Base-by-base conservation (phyloP, 2,113 vertebrate genomes). In the Poecile atricapillus region DNA sequence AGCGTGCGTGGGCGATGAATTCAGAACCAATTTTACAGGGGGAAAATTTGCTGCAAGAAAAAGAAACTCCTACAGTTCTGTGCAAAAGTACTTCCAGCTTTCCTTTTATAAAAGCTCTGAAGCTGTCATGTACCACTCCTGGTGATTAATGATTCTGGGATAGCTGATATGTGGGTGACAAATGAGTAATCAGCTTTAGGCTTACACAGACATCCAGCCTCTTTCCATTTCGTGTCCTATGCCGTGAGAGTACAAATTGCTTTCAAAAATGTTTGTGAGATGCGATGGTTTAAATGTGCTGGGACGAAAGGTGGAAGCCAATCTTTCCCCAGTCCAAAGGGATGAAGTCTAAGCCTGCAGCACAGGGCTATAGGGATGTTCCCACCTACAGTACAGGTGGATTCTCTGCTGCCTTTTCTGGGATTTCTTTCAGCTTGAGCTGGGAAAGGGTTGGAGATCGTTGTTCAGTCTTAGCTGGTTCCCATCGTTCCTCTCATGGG, bases 111-210 rank as follows among this genome's bases (percentile, higher is more conserved):
- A 96, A 83, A 86, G 33, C 83, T 94, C 85, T 67, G 92, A 78
- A 87, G 78, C 85, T 94, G 94, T 95, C 95, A 87, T 91, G 70
- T 90, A 80, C 16, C 27, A 27, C 60, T 95, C 55, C 21, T 65
- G 64, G 74, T 93, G 94, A 95, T 94, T 93, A 96, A 95, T 95
- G 93, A 90, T 93, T 63, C 83, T 90, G 46, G 73, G 89, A 47
- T 93, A 53, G 63, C 47, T 87, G 87, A 89, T 92, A 50, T 49
- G 83, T 94, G 82, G 82, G 91, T 96, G 91, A 96, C 11, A 4
- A 91, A 87, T 94, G 67, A 76, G 74, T 59, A 84, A 90, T 90
- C 90, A 96, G 87, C 85, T 93, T 93, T 81, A 78, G 88, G 88
- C 79, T 95, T 59, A 8, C 75, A 63, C 75, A 88, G 85, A 77